Conservation (phyloP, 2,113 vertebrate genomes). For the Stigmatopora argus region DNA sequence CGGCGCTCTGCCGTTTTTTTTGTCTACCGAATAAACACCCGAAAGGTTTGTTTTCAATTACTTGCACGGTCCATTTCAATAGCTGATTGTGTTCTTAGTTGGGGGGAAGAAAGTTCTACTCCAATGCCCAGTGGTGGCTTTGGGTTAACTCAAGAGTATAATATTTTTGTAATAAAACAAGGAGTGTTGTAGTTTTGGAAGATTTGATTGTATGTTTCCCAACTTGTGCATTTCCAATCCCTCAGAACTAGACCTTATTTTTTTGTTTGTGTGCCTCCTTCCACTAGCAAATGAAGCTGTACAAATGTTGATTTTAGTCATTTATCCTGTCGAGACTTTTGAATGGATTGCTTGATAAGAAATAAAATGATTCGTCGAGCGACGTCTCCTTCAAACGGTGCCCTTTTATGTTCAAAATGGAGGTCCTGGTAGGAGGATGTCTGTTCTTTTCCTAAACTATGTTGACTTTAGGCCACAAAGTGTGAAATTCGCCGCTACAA, state of each 20-base stretch:
- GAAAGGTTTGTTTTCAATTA: constrained; percentile 9
- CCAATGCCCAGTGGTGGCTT: constrained; percentile 17
- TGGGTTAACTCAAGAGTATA: constrained; percentile 48
- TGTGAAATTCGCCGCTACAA: too few species aligned
- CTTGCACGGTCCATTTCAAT: constrained; percentile 43
- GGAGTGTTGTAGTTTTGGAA: constrained; percentile 24
- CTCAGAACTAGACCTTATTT: not conserved
- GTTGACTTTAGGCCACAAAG: too few species aligned
- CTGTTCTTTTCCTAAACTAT: too few species aligned
- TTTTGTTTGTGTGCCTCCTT: constrained; percentile 7
- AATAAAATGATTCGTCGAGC: constrained; percentile 51
- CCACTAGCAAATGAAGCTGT: constrained; percentile 31
- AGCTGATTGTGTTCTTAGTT: not conserved
- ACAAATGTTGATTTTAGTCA: constrained; percentile 33
- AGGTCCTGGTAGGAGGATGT: too few species aligned
- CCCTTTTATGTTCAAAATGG: too few species aligned
- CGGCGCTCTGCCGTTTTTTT: constrained; percentile 18
- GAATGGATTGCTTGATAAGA: constrained; percentile 51
- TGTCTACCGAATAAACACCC: constrained; percentile 29
- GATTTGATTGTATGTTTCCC: constrained; percentile 11
- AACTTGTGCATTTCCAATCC: constrained; percentile 6
- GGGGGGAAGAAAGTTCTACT: constrained; percentile 20
- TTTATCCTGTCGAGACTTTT: constrained; percentile 33
- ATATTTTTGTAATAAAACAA: constrained; percentile 65
- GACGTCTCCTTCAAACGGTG: rapidly evolving